Evolutionary conservation across 2,113 vertebrate species (phyloP).

Genomic region (Aleadryas rufinucha): DNA sequence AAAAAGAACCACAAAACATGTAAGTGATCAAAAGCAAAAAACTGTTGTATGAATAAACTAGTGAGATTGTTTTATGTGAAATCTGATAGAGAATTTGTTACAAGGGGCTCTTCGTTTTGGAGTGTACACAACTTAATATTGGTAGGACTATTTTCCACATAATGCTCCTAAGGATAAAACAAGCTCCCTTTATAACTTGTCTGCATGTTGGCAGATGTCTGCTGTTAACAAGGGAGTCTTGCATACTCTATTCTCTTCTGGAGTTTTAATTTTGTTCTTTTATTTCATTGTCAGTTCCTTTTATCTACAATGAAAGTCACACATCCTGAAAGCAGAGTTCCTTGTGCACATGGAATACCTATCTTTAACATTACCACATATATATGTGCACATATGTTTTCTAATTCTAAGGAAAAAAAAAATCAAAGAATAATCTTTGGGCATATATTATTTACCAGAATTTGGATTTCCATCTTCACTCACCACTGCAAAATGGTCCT

Average conservation of each 20-base stretch:
- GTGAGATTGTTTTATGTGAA: neutral
- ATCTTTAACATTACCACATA: neutral
- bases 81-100: neutral
- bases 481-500: neutral
- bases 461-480: neutral
- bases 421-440: neutral
- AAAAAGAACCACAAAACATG: neutral
- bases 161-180: neutral
- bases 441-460: neutral
- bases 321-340: neutral
- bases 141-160: neutral
- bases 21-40: neutral
- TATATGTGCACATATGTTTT: neutral
- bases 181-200: neutral
- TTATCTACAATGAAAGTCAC: neutral
- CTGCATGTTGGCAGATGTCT: neutral
- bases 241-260: neutral
- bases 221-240: neutral
- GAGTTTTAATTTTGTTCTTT: conserved; percentile 33
- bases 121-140: neutral
- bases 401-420: neutral
- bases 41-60: neutral
- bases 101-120: neutral
- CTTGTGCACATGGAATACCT: neutral
- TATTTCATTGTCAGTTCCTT: conserved; percentile 41